phyloP scores from a whole-genome alignment of 2,797 vertebrate genomes.

The Pitangus sulphuratus region DNA sequence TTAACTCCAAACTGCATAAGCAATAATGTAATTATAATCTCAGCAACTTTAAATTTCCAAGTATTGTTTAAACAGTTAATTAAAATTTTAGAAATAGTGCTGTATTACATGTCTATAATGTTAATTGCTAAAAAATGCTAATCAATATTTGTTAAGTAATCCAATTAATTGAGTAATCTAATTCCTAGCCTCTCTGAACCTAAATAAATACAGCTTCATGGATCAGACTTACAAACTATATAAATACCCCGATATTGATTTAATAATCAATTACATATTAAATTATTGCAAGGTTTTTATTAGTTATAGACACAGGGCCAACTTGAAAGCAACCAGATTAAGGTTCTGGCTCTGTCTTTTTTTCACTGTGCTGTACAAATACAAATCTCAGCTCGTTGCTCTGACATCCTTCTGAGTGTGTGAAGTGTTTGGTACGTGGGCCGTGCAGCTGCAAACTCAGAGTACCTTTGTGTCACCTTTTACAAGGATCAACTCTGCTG shows the following conservation, averaged over 20 bases:
- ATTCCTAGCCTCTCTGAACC: conserved; percentile 27
- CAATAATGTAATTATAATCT: conserved; percentile 76
- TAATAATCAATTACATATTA: conserved; percentile 48
- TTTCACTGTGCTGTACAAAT: not conserved
- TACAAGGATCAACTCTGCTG: not conserved
- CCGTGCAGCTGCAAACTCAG: not conserved
- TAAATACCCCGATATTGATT: conserved; percentile 24
- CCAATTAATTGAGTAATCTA: conserved; percentile 42
- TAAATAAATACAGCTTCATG: conserved; percentile 45
- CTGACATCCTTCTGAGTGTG: not conserved
- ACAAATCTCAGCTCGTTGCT: not conserved
- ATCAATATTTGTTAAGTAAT: conserved; percentile 62
- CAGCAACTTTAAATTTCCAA: conserved; percentile 71
- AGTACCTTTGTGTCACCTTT: not conserved
- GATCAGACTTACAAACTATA: conserved; percentile 3
- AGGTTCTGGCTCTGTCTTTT: not conserved
- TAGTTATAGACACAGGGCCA: not conserved
- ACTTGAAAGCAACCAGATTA: not conserved
- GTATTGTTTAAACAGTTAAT: conserved; percentile 77
- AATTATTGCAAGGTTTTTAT: not conserved
- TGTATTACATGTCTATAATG: conserved; percentile 60
- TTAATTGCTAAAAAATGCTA: conserved; percentile 53
- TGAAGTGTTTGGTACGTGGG: accelerated
- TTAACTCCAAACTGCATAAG: conserved; percentile 73
- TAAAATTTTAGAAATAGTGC: conserved; percentile 72